phyloP scores from a whole-genome alignment of 2,113 vertebrate species.

The Alligator sinensis region DNA sequence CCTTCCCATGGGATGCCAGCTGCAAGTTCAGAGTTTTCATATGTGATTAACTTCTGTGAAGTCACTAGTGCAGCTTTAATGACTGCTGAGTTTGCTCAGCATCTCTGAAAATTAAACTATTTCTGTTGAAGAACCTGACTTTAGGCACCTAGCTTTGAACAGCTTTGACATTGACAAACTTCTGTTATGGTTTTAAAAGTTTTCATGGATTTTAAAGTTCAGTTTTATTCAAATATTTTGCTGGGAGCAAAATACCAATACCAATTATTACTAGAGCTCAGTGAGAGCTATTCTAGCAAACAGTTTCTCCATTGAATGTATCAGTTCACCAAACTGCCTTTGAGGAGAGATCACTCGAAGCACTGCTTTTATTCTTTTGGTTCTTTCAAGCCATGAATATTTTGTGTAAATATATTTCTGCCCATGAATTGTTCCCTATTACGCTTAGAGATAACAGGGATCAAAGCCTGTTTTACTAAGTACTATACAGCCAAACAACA shows the following conservation, averaged over 20 bases:
- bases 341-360: neutral
- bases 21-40: neutral
- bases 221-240: neutral
- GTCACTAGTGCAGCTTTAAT: neutral
- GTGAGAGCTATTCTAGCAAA: neutral
- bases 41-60: neutral
- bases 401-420: neutral
- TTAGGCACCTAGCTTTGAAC: neutral
- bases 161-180: neutral
- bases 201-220: neutral
- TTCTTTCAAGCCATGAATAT: neutral
- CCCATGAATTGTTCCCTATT: neutral
- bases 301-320: neutral
- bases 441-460: neutral
- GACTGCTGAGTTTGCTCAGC: neutral
- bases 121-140: neutral
- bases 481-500: neutral
- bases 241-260: neutral
- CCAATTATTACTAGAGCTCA: neutral
- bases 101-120: neutral
- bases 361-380: neutral
- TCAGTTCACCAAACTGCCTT: neutral
- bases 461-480: neutral
- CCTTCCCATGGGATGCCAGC: neutral
- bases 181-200: no score